phyloP scores from a whole-genome alignment of 2,888 invertebrate species.

The Eudiplozoon nipponicum region DNA sequence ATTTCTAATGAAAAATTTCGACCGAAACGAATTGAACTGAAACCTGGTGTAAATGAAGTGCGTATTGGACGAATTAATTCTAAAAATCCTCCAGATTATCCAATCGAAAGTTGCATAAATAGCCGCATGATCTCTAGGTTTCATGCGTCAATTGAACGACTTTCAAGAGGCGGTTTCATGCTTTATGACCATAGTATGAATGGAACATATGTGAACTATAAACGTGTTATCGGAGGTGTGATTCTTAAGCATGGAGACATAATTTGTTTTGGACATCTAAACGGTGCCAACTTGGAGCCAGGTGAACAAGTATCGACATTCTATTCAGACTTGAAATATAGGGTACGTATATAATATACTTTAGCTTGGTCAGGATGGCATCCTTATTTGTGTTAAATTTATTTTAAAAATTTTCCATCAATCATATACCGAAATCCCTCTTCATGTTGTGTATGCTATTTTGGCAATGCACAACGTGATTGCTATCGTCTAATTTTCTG shows the following conservation, averaged over 20 bases:
- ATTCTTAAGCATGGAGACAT: slow-evolving; percentile 14
- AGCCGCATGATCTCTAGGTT: slow-evolving; percentile 14
- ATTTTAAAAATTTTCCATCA: no score
- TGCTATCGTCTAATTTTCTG: no score
- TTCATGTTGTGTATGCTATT: no score
- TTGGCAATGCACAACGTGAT: no score
- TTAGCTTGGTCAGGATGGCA: no score
- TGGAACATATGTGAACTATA: slow-evolving; percentile 16
- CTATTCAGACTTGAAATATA: slow-evolving; percentile 14
- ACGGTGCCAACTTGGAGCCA: slow-evolving; percentile 15
- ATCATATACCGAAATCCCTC: no score
- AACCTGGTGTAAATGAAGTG: slow-evolving; percentile 4
- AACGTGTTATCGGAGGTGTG: slow-evolving; percentile 8
- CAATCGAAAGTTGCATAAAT: slow-evolving; percentile 12
- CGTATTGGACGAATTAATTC: slow-evolving; percentile 14
- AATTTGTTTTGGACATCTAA: slow-evolving; percentile 15
- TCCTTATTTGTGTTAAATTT: no score
- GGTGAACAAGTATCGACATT: slow-evolving; percentile 12
- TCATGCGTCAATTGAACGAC: slow-evolving; percentile 11
- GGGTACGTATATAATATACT: no score
- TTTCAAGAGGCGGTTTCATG: slow-evolving; percentile 9
- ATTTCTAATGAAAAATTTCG: background rate
- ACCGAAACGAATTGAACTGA: slow-evolving; percentile 1
- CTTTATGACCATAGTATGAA: slow-evolving; percentile 16
- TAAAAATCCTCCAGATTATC: slow-evolving; percentile 15